phyloP scores from a whole-genome alignment of 1,140 invertebrate genomes.

The Drosophila yakuba region DNA sequence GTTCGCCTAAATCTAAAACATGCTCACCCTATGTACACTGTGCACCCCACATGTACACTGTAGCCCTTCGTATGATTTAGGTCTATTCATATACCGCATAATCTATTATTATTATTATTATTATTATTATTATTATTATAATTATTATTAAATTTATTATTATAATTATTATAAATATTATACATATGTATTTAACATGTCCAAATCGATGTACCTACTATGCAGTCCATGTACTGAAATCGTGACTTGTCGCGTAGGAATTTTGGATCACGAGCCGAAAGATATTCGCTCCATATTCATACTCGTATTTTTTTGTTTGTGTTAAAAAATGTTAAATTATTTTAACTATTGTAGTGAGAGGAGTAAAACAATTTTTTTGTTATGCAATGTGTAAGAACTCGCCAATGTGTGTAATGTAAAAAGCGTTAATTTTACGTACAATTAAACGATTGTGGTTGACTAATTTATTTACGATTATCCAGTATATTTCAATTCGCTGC shows the following conservation, averaged over 20 bases:
- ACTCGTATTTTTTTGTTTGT: constrained; percentile 36
- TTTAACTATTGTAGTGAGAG: constrained; percentile 59
- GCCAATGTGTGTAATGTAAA: constrained; percentile 45
- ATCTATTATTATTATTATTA: no score
- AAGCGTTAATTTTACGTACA: constrained; percentile 34
- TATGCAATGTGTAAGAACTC: constrained; percentile 76
- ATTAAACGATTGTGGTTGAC: constrained; percentile 66
- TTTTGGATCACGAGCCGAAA: not conserved
- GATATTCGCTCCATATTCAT: constrained; percentile 23
- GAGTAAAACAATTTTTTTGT: constrained; percentile 76
- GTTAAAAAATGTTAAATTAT: constrained; percentile 61
- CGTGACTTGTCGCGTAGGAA: constrained; percentile 26
- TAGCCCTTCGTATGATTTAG: not conserved
- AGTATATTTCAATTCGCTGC: not conserved
- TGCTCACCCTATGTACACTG: constrained; percentile 19
- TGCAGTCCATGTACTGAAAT: constrained; percentile 14
- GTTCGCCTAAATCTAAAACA: constrained; percentile 29
- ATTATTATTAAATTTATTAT: no score
- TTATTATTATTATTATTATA: not conserved
- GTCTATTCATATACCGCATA: constrained; percentile 12
- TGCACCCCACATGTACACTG: constrained; percentile 13
- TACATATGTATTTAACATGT: constrained; percentile 20
- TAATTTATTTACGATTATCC: constrained; percentile 50
- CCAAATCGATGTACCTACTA: constrained; percentile 3
- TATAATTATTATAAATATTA: not conserved